These are phyloP conservation scores for Clusia tigrina DNA, from an alignment of 2,888 invertebrate genomes.

Conservation along the genomic window DNA sequence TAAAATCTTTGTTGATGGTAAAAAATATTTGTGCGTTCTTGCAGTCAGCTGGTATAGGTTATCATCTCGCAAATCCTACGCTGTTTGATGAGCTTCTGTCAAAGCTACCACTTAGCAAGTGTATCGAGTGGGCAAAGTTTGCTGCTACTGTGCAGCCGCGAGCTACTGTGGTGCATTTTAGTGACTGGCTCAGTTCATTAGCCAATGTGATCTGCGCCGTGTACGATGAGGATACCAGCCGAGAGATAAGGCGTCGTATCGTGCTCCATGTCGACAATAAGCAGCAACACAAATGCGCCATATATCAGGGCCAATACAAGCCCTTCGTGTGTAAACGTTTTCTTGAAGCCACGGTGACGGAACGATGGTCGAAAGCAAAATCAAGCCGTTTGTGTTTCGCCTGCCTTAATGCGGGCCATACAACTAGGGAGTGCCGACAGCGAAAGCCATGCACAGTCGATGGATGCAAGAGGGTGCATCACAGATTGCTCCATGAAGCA, in stretches of 20 bases:
- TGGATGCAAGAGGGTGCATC: slow-evolving; percentile 21
- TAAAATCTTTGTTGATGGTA: no score
- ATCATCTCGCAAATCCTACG: slow-evolving; percentile 28
- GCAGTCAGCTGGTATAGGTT: slow-evolving; percentile 20
- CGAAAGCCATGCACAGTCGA: neutral
- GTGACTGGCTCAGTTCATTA: slow-evolving; percentile 18
- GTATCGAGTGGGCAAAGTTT: slow-evolving; percentile 23
- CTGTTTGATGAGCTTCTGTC: slow-evolving; percentile 27
- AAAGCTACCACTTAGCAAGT: slow-evolving; percentile 26
- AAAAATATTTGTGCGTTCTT: slow-evolving; percentile 28
- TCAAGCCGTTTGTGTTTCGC: slow-evolving; percentile 18
- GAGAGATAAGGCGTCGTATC: slow-evolving; percentile 13
- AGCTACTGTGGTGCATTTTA: slow-evolving; percentile 23
- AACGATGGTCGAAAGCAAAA: slow-evolving; percentile 17
- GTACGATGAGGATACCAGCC: slow-evolving; percentile 2
- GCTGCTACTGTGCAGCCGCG: slow-evolving; percentile 8
- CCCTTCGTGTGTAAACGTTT: slow-evolving; percentile 15
- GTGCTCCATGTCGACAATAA: neutral
- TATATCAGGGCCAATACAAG: slow-evolving; percentile 21
- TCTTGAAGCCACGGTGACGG: neutral
- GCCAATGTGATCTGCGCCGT: slow-evolving; percentile 23
- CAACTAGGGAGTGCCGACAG: slow-evolving; percentile 9
- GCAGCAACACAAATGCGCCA: slow-evolving; percentile 7
- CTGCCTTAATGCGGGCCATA: slow-evolving; percentile 21
- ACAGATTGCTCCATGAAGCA: slow-evolving; percentile 9